Conservation (phyloP, 2,113 vertebrate genomes). For the Paramormyrops kingsleyae region DNA sequence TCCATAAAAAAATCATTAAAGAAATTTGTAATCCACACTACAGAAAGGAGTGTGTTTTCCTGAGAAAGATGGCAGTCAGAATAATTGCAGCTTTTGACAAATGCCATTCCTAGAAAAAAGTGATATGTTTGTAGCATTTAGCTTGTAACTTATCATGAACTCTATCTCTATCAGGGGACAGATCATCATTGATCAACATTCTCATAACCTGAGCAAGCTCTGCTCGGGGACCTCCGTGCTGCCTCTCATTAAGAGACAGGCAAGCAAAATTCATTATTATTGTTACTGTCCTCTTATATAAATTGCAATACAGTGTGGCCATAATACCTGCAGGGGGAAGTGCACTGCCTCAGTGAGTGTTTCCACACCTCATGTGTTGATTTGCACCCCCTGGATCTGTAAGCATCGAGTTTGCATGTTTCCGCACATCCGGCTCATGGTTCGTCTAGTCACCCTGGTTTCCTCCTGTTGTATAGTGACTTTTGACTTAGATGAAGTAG, state of each 20-base stretch:
- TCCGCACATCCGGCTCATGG: neutral
- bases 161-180: neutral
- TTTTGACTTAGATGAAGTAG: neutral
- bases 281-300: neutral
- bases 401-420: neutral
- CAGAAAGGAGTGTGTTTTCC: neutral
- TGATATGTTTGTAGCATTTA: neutral
- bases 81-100: neutral
- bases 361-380: neutral
- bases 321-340: neutral
- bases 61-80: neutral
- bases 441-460: neutral
- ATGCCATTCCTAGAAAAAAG: neutral
- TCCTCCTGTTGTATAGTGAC: neutral
- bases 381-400: neutral
- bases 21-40: neutral
- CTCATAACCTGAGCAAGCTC: neutral
- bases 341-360: neutral
- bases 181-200: neutral
- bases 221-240: neutral
- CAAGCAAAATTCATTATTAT: neutral
- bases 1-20: neutral
- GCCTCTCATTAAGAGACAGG: neutral
- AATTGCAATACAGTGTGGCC: neutral
- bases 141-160: neutral